These are phyloP conservation scores for Cottus gobio DNA, from an alignment of 2,113 vertebrate genomes.

Conservation along the genomic window DNA sequence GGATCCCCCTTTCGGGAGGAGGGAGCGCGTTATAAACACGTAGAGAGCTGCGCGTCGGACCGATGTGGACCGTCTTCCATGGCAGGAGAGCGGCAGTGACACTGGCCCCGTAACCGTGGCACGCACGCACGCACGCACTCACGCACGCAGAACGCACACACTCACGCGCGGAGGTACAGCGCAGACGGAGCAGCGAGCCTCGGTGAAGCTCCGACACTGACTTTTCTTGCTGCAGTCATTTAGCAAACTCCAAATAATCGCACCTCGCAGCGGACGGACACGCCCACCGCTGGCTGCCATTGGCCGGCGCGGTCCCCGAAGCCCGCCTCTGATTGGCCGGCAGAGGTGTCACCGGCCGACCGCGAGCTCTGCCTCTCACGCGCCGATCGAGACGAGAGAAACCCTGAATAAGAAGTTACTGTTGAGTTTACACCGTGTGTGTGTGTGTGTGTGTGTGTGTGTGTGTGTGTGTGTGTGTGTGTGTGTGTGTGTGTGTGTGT, in stretches of 20 bases:
- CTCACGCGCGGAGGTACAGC: not conserved
- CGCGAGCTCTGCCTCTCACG: conserved; percentile 18
- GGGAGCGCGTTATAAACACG: conserved; percentile 18
- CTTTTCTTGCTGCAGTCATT: conserved; percentile 98
- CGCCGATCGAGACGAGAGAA: conserved; percentile 4
- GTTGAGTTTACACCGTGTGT: conserved; percentile 31
- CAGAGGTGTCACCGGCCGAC: conserved; percentile 71
- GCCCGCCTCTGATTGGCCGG: conserved; percentile 75
- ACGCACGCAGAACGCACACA: not conserved
- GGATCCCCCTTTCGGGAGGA: conserved; percentile 54
- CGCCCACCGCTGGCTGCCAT: conserved; percentile 86
- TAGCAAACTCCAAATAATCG: conserved; percentile 90
- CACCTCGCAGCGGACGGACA: conserved; percentile 85
- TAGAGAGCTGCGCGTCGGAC: not conserved
- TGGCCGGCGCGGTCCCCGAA: conserved; percentile 75
- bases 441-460: not conserved
- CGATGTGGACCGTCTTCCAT: conserved; percentile 71
- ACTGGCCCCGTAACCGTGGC: conserved; percentile 7
- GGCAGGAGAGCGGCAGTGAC: conserved; percentile 51
- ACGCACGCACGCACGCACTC: conserved; percentile 14
- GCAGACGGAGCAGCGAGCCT: conserved; percentile 65
- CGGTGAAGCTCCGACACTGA: conserved; percentile 79
- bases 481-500: not conserved
- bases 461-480: not conserved
- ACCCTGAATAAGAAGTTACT: conserved; percentile 29